Evolutionary conservation across 2,888 invertebrate genomes (phyloP).

Genomic region (Phaedon cochleariae): DNA sequence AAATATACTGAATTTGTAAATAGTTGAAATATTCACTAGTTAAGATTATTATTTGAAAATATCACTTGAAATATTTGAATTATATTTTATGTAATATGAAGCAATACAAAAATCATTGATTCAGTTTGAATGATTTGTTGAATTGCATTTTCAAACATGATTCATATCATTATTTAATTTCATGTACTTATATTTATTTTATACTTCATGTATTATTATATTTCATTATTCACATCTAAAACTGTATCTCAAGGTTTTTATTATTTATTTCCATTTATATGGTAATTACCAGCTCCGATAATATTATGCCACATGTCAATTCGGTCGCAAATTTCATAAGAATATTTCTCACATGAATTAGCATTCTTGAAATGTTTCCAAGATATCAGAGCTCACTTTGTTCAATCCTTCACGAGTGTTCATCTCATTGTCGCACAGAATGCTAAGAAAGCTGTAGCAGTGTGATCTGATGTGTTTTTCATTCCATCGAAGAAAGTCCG

Average conservation of each 20-base stretch:
- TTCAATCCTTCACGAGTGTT: background rate
- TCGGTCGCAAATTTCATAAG: background rate
- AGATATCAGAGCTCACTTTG: background rate
- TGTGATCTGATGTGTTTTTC: too few species aligned
- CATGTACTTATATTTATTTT: slow-evolving; percentile 1
- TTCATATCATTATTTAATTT: background rate
- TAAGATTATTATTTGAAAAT: background rate
- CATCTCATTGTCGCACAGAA: too few species aligned
- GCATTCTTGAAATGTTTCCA: background rate
- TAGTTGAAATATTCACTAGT: slow-evolving; percentile 10
- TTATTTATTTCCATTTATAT: background rate
- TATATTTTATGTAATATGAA: background rate
- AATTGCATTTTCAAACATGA: background rate
- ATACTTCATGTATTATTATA: background rate
- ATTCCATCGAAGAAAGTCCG: too few species aligned
- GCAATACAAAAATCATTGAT: background rate
- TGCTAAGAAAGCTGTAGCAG: too few species aligned
- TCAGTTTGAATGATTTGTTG: background rate
- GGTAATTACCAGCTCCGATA: background rate
- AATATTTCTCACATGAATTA: background rate
- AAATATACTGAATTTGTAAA: slow-evolving; percentile 11
- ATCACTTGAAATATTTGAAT: background rate
- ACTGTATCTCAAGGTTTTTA: background rate
- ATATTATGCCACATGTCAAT: background rate
- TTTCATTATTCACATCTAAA: background rate